These are phyloP conservation scores for Sinella curviseta DNA, from an alignment of 1,140 invertebrate species.

Conservation along the genomic window DNA sequence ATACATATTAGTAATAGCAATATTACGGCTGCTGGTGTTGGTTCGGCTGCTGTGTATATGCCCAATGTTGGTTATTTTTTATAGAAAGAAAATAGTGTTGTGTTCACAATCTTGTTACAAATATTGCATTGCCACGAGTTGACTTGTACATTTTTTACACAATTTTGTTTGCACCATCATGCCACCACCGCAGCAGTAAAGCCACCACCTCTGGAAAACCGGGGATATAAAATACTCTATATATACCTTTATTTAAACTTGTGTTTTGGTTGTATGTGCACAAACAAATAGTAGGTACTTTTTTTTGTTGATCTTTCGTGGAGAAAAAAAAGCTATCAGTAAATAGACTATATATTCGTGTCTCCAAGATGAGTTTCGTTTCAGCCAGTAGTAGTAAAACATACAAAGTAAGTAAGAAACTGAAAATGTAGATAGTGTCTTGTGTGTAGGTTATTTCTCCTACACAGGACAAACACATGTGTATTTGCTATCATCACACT, in stretches of 20 bases:
- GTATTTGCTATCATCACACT: not conserved
- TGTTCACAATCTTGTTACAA: slow-evolving; percentile 19
- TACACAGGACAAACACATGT: no score
- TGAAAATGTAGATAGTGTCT: not conserved
- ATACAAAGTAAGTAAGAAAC: not conserved
- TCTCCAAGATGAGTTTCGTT: not conserved
- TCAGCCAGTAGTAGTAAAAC: not conserved
- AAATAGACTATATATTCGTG: not conserved
- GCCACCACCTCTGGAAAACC: not conserved
- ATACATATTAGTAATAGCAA: not conserved
- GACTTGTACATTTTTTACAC: slow-evolving; percentile 26
- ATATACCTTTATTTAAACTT: not conserved
- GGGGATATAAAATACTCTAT: not conserved
- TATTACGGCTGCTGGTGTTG: not conserved
- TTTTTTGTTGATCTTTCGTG: slow-evolving; percentile 4
- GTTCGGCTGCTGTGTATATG: no score
- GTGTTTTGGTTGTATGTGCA: not conserved
- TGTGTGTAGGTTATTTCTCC: no score
- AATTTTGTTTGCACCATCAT: slow-evolving; percentile 17
- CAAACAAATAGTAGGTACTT: not conserved
- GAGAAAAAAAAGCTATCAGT: not conserved
- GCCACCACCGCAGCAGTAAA: not conserved
- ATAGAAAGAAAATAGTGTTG: not conserved
- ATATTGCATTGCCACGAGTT: slow-evolving; percentile 7
- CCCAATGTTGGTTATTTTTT: no score